Evolutionary conservation across 2,797 vertebrate species (phyloP), one percentile per base, ranked within the genome.

Genomic region (Okamejei kenojei): DNA sequence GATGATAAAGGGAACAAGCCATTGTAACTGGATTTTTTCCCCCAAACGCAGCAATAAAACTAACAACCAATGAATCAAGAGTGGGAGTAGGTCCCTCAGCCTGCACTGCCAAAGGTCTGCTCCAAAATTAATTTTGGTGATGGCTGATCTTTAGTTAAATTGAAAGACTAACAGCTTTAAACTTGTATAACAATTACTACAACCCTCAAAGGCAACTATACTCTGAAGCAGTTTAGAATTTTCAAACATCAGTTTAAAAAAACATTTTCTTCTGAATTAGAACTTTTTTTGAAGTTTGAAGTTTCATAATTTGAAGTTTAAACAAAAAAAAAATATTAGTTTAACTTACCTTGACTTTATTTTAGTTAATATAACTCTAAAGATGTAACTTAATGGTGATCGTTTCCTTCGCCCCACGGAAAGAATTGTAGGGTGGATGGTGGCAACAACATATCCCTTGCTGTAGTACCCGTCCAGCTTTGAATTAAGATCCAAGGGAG

Each of bases 361-460:
- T 0, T 98, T 97, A 15, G 96, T 95, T 77, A 99, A 95, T 65
- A 99, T 96, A 93, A 97, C 98, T 0, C 99, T 96, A 95, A 99
- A 99, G 7, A 99, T 97, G 94, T 97, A 96, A 95, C 97, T 99
- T 93, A 98, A 98, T 74, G 99, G 97, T 93, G 99, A 97, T 0
- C 94, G 96, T 93, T 96, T 97, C 13, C 96, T 97, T 0, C 94
- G 96, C 7, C 97, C 97, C 93, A 97, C 94, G 0, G 98, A 97
- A 90, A 99, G 97, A 94, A 99, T 96, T 93, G 99, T 96, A 94
- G 99, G 98, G 94, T 99, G 99, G 94, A 99, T 95, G 93, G 98
- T 97, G 1, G 96, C 95, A 54, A 98, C 97, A 80, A 98, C 94
- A 77, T 97, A 99, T 73, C 99, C 99, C 94, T 97, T 97, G 15